Evolutionary conservation across 1,140 invertebrate genomes (phyloP).

Genomic region (Periplaneta americana): DNA sequence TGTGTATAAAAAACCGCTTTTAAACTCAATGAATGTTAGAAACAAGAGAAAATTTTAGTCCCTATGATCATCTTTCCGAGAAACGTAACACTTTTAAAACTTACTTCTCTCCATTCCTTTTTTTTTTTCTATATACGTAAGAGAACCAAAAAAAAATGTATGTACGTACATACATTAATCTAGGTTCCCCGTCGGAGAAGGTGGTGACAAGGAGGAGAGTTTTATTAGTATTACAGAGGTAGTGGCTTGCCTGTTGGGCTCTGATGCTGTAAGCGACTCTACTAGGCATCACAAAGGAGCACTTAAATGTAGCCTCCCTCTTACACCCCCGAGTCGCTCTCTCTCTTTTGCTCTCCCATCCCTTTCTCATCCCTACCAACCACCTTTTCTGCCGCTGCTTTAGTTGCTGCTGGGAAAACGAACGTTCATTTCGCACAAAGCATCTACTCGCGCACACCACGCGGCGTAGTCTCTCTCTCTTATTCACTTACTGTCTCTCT

Average conservation of each 20-base stretch:
- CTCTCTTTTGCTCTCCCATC: too few species aligned
- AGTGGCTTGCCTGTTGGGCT: neutral
- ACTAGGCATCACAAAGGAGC: neutral
- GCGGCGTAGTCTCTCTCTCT: neutral
- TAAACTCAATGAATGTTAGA: neutral
- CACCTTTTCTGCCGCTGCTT: neutral
- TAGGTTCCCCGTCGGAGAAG: neutral
- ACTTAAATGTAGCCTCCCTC: neutral
- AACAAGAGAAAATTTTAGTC: neutral
- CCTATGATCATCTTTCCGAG: neutral
- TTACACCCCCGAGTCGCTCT: too few species aligned
- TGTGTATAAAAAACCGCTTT: neutral
- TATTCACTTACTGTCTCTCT: neutral
- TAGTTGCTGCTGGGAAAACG: too few species aligned
- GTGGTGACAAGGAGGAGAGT: neutral
- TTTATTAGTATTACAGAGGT: neutral
- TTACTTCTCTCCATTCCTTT: neutral
- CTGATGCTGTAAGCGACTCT: too few species aligned
- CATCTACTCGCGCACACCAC: neutral
- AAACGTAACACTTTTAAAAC: neutral
- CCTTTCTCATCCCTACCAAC: neutral
- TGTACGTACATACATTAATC: neutral
- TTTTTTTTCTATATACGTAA: too few species aligned
- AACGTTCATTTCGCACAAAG: neutral
- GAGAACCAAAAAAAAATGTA: too few species aligned